phyloP scores from a whole-genome alignment of 2,797 vertebrate species.

The Mus caroli region DNA sequence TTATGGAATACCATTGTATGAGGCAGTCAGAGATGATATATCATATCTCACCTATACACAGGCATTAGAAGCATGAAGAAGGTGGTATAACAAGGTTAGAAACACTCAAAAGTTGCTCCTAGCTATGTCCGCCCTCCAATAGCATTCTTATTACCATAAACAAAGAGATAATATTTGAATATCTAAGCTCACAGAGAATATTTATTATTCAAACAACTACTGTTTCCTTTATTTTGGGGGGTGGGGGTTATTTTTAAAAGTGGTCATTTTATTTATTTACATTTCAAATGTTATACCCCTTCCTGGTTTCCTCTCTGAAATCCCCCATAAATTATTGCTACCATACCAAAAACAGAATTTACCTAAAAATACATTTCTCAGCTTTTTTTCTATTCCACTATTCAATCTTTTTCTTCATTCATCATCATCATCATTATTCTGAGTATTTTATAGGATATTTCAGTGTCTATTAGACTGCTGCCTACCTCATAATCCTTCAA shows the following conservation, averaged over 20 bases:
- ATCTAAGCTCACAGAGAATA: too few species aligned
- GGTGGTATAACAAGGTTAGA: neutral
- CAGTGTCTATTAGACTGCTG: neutral
- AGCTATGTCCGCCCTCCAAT: too few species aligned
- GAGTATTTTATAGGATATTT: neutral
- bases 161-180: neutral
- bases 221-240: too few species aligned
- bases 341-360: neutral
- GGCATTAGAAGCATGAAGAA: neutral
- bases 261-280: too few species aligned
- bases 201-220: neutral
- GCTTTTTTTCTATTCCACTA: neutral
- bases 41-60: neutral
- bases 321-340: neutral
- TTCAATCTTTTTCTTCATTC: neutral
- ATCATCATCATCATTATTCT: neutral
- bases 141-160: neutral
- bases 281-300: too few species aligned
- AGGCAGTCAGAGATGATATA: neutral
- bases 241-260: too few species aligned
- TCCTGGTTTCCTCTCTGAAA: too few species aligned
- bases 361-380: neutral
- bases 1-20: neutral
- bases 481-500: neutral
- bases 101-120: too few species aligned